Evolutionary conservation across 2,797 vertebrate genomes (phyloP).

Genomic region (Spondyliosoma cantharus): DNA sequence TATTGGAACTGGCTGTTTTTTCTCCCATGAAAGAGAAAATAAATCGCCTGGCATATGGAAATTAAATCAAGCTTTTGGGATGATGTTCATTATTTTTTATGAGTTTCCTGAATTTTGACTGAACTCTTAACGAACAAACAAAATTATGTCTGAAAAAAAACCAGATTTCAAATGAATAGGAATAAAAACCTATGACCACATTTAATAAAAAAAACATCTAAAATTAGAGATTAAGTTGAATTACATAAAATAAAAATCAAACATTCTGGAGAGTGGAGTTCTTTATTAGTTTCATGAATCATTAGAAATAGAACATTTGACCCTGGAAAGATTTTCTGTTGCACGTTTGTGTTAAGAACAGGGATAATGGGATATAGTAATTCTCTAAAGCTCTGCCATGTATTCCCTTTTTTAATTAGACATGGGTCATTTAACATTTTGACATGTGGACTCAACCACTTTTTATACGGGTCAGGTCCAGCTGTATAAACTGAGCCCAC

Average conservation of each 20-base stretch:
- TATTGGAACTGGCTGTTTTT: background rate
- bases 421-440: slow-evolving; percentile 17
- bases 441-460: background rate
- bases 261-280: background rate
- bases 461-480: background rate
- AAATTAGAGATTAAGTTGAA: background rate
- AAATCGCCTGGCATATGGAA: background rate
- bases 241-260: background rate
- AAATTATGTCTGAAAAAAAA: background rate
- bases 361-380: background rate
- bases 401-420: slow-evolving; percentile 11
- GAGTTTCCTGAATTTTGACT: background rate
- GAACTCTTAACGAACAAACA: background rate
- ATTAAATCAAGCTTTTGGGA: background rate
- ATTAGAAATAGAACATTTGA: too few species aligned
- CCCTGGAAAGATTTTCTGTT: background rate
- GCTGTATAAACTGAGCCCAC: slow-evolving; percentile 18
- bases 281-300: too few species aligned
- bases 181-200: background rate
- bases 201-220: background rate
- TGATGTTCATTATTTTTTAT: background rate
- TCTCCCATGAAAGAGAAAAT: background rate
- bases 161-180: background rate
- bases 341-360: background rate
- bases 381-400: background rate